Evolutionary conservation across 2,797 vertebrate species (phyloP), one percentile per base, ranked within the genome.

Genomic region (Sylvia borin): DNA sequence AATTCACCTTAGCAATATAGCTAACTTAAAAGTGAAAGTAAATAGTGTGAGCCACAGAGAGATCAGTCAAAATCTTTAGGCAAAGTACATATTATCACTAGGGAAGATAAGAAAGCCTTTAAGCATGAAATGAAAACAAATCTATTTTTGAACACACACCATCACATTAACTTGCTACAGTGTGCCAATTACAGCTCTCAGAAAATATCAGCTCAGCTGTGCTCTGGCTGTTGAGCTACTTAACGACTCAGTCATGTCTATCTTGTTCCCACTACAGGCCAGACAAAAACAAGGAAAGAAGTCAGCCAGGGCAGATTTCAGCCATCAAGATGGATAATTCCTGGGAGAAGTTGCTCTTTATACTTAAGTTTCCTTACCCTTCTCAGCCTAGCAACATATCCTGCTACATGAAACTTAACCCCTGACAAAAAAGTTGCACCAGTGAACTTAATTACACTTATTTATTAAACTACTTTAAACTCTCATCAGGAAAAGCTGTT

Each of bases 61-160:
- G 82, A 92, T 48, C 53, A 91, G 77, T 42, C 85, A 88, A 72
- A 79, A 70, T 73, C 85, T 75, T 93, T 76, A 88, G 40, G 68
- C 20, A 77, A 77, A 92, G 54, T 53, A 76, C 91, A 40, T 31
- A 85, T 71, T 96, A 96, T 64, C 80, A 45, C 74, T 34, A 40
- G 76, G 66, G 29, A 88, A 90, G 62, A 93, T 90, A 94, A 93
- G 76, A 93, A 74, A 84, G 62, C 40, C 76, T 90, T 85, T 83
- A 91, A 91, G 75, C 66, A 77, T 72, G 47, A 68, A 91, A 51
- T 81, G 29, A 88, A 91, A 95, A 83, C 81, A 93, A 91, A 81
- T 16, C 82, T 72, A 75, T 74, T 91, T 94, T 68, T 81, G 18
- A 88, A 78, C 51, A 50, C 54, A n/a, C 26, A 38, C 47, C 53